Base-by-base conservation (phyloP, 2,888 invertebrate species). In the Cryptocephalus primarius region DNA sequence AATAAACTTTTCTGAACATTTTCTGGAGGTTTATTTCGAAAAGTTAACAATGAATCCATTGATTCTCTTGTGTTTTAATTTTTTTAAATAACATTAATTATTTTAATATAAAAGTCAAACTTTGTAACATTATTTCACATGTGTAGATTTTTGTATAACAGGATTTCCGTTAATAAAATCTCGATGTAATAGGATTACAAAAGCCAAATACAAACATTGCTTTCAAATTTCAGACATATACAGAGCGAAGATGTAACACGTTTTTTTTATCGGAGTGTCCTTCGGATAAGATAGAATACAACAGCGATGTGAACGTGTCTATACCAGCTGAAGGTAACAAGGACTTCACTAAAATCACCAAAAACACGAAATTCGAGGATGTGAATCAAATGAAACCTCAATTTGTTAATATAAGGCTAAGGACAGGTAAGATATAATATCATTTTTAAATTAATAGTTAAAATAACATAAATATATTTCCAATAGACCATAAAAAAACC, bases 371-470 rank as follows among this genome's bases (percentile, higher is more conserved):
- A 41, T 43, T 50, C 11, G 43, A 47, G 9, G 45, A 49, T 33
- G 49, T 54, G 9, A 43, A 55, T n/a, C 85, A 85, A 64, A 76
- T 85, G 42, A 77, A 74, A 55, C 85, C 83, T 1, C 84, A 85
- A 65, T 74, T 66, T 52, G 68, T 80, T 14, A 72, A 71, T 33
- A 60, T 84, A 0, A 75, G 75, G 45, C 67, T 85, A 33, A 76
- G 80, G 58, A 77, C 79, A 61, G 73, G 82, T 82, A 69, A 68
- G 74, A 67, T n/a, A 3, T 40, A 40, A 40, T 36, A 32, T n/a
- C n/a, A n/a, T 36, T 31, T 39, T 36, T 4, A 4, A 11, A 11
- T 36, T 36, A 12, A 11, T n/a, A n/a, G n/a, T 36, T 6, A 36
- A 6, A 36, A 36, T 4, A 36, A 22, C 22, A 22, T 4, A 4